These are phyloP conservation scores for Aplocera efformata DNA, from an alignment of 2,888 invertebrate genomes.

Conservation along the genomic window DNA sequence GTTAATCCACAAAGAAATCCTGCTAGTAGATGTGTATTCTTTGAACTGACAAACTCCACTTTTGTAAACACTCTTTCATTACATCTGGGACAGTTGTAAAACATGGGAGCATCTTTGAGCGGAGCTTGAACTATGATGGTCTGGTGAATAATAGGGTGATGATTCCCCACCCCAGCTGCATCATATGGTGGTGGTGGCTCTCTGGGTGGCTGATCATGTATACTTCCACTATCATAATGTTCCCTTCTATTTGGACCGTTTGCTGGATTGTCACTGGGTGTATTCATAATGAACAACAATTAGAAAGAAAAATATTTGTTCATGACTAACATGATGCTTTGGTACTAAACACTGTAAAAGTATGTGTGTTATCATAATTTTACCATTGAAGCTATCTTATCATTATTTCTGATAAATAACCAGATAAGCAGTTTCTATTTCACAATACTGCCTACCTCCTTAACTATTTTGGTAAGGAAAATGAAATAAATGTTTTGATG, in stretches of 20 bases:
- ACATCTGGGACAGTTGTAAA: conserved; percentile 57
- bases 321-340: conserved; percentile 39
- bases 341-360: conserved; percentile 29
- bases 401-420: conserved; percentile 40
- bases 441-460: conserved; percentile 1
- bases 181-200: conserved; percentile 63
- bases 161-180: conserved; percentile 27
- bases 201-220: conserved; percentile 29
- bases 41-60: conserved; percentile 59
- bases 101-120: conserved; percentile 48
- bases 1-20: conserved; percentile 69
- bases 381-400: conserved; percentile 44
- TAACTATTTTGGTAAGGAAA: background rate
- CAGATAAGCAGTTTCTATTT: conserved; percentile 25
- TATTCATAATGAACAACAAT: conserved; percentile 37
- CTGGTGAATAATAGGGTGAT: conserved; percentile 45
- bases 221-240: conserved; percentile 33
- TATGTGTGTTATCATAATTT: conserved; percentile 40
- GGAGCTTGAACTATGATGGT: conserved; percentile 51
- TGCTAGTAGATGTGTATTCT: conserved; percentile 65
- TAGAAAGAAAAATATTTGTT: conserved; percentile 21
- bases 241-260: conserved; percentile 32
- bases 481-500: too few species aligned
- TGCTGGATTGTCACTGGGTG: conserved; percentile 34
- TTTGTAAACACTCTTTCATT: conserved; percentile 53